These are phyloP conservation scores for Heteromyza rotundicornis DNA, from an alignment of 2,888 invertebrate genomes.

Conservation along the genomic window DNA sequence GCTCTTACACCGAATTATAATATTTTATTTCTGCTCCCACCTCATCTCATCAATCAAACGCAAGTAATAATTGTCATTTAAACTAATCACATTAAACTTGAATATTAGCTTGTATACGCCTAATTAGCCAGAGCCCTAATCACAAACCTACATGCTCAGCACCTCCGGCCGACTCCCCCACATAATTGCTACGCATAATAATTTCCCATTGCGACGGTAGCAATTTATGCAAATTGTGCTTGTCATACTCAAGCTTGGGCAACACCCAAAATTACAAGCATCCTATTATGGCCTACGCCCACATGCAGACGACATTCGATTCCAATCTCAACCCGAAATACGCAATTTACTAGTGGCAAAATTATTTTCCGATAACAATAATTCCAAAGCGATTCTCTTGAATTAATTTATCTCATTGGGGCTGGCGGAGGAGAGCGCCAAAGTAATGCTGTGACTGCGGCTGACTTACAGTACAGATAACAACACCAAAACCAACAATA, in stretches of 20 bases:
- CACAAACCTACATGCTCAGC: neutral
- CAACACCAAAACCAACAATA: neutral
- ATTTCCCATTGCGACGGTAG: neutral
- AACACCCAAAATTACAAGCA: no score
- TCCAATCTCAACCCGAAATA: no score
- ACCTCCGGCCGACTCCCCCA: neutral
- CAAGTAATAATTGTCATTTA: neutral
- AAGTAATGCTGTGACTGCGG: neutral
- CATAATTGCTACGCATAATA: neutral
- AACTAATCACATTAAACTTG: neutral
- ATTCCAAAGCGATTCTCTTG: neutral
- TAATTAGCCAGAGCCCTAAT: neutral
- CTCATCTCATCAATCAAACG: neutral
- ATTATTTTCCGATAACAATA: conserved; percentile 2
- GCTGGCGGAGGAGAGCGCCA: no score
- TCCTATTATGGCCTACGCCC: no score
- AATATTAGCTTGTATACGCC: neutral
- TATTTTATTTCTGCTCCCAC: no score
- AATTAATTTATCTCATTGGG: neutral
- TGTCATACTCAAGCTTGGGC: neutral
- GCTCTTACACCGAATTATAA: no score
- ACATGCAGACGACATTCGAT: no score
- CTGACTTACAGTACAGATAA: neutral
- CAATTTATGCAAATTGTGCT: conserved; percentile 4
- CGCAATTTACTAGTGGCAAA: neutral